These are phyloP conservation scores for Anorthoa munda DNA, from an alignment of 2,888 invertebrate species.

Conservation along the genomic window DNA sequence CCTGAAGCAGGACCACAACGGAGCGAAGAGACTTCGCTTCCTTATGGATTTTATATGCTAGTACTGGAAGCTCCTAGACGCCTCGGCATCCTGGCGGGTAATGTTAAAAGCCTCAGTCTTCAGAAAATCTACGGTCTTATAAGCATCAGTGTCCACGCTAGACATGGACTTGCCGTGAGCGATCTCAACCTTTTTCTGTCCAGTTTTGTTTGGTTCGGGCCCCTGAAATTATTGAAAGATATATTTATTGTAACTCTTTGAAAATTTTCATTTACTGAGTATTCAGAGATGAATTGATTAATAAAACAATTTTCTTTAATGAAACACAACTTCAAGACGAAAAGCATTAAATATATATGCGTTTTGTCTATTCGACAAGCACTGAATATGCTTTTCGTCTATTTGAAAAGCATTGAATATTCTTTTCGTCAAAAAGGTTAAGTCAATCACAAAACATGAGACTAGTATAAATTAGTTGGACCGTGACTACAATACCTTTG, in stretches of 20 bases:
- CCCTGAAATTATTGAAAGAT: conserved; percentile 62
- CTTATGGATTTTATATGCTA: conserved; percentile 39
- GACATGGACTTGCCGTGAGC: conserved; percentile 79
- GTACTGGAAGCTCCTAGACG: conserved; percentile 85
- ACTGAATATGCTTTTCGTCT: too few relatives aligned
- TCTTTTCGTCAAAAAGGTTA: too few relatives aligned
- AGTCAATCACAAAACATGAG: too few relatives aligned
- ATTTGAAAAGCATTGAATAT: too few relatives aligned
- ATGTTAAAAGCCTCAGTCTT: conserved; percentile 98
- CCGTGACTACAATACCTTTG: conserved; percentile 65
- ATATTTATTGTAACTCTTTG: background rate
- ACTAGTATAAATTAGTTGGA: conserved; percentile 8
- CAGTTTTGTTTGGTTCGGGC: conserved; percentile 66
- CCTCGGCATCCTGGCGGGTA: conserved; percentile 95
- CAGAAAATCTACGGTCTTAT: conserved; percentile 98
- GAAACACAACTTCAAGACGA: too few relatives aligned
- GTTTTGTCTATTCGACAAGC: too few relatives aligned
- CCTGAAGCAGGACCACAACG: background rate
- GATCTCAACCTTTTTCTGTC: conserved; percentile 63
- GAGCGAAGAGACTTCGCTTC: background rate
- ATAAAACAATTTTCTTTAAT: background rate
- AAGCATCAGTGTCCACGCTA: conserved; percentile 90
- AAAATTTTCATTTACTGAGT: background rate
- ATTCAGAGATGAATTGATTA: background rate
- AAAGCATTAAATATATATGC: too few relatives aligned